These are phyloP conservation scores for Asbolus verrucosus DNA, from an alignment of 1,140 invertebrate genomes.

Conservation along the genomic window DNA sequence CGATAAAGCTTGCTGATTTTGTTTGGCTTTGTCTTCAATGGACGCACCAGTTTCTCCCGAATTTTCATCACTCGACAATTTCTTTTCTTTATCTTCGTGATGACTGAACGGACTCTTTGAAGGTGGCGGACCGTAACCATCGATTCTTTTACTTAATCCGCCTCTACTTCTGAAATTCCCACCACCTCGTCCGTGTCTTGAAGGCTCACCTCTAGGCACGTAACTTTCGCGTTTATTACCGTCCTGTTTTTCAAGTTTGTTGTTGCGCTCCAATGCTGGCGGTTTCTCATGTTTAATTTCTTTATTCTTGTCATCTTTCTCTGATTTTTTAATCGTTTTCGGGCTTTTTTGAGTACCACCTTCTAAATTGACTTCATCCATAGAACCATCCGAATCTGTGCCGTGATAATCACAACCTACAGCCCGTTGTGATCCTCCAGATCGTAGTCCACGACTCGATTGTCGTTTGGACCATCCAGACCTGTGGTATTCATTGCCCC, in stretches of 20 bases:
- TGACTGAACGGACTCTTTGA: slow-evolving; percentile 80
- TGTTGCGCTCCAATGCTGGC: slow-evolving; percentile 64
- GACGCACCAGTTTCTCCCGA: slow-evolving; percentile 65
- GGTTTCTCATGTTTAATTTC: slow-evolving; percentile 62
- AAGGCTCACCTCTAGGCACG: slow-evolving; percentile 85
- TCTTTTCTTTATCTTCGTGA: slow-evolving; percentile 63
- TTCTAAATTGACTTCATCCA: slow-evolving; percentile 65
- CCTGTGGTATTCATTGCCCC: slow-evolving; percentile 57
- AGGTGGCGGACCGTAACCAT: slow-evolving; percentile 80
- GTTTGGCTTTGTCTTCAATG: slow-evolving; percentile 75
- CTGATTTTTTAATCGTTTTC: slow-evolving; percentile 66
- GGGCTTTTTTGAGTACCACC: slow-evolving; percentile 63
- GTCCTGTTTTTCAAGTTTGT: slow-evolving; percentile 63
- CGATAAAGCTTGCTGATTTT: slow-evolving; percentile 75
- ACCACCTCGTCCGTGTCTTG: slow-evolving; percentile 79
- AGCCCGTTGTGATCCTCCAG: slow-evolving; percentile 46
- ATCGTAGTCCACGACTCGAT: slow-evolving; percentile 41
- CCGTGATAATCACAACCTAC: slow-evolving; percentile 65
- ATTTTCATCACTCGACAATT: slow-evolving; percentile 58
- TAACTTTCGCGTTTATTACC: slow-evolving; percentile 71
- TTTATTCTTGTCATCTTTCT: slow-evolving; percentile 72
- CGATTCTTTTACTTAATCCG: slow-evolving; percentile 71
- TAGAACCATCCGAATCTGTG: slow-evolving; percentile 72
- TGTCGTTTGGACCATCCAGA: slow-evolving; percentile 55
- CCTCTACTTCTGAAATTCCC: slow-evolving; percentile 70